Percentiles rank a stretch among this genome's conserved stretches.
Conservation (phyloP, 2,888 invertebrate genomes). For the Lamproptera curius region DNA sequence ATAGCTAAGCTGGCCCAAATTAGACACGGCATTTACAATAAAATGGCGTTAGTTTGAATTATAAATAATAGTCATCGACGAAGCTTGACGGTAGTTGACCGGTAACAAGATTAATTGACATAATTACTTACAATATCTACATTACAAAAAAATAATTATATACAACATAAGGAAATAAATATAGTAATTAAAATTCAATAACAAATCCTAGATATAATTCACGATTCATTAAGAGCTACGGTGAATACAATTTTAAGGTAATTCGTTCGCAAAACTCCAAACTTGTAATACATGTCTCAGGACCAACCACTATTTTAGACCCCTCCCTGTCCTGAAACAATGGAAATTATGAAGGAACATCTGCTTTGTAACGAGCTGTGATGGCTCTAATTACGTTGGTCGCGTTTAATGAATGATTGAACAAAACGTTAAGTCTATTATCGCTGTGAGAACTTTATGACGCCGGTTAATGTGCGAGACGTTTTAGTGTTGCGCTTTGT, state of each 20-base stretch:
- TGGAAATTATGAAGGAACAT: slow-evolving; percentile 42
- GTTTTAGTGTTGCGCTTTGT: slow-evolving; percentile 35
- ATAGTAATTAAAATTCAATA: background rate
- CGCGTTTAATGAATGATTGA: slow-evolving; percentile 71
- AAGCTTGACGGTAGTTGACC: too few relatives aligned
- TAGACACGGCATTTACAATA: too few relatives aligned
- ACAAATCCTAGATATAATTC: slow-evolving; percentile 33
- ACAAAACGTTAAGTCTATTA: slow-evolving; percentile 74
- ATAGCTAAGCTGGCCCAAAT: too few relatives aligned
- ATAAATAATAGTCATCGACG: too few relatives aligned
- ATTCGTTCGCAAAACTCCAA: slow-evolving; percentile 54
- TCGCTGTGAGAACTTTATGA: slow-evolving; percentile 74
- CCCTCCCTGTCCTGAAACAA: slow-evolving; percentile 33
- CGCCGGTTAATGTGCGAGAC: slow-evolving; percentile 56
- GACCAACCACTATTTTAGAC: slow-evolving; percentile 44
- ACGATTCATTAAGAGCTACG: slow-evolving; percentile 61
- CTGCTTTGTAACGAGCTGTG: slow-evolving; percentile 43
- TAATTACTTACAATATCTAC: too few relatives aligned
- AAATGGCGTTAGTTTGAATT: too few relatives aligned
- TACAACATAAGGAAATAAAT: too few relatives aligned
- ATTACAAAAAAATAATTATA: too few relatives aligned
- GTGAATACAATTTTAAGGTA: slow-evolving; percentile 57
- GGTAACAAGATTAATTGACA: too few relatives aligned
- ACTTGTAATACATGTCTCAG: slow-evolving; percentile 69
- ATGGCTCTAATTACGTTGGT: slow-evolving; percentile 52